Evolutionary conservation across 1,140 invertebrate genomes (phyloP).

Genomic region (Hypsibius dujardini): DNA sequence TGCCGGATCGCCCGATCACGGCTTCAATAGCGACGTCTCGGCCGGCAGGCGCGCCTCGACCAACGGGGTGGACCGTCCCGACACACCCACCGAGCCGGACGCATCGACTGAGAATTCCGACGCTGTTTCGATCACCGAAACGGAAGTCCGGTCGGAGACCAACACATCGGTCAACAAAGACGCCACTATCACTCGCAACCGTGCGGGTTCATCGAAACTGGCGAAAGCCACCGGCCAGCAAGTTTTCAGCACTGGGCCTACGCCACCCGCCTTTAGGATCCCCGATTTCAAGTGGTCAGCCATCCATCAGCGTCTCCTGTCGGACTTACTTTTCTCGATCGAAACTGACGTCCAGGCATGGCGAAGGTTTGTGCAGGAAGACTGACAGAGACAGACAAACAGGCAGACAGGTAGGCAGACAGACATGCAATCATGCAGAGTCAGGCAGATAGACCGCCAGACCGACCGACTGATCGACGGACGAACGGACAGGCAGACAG

Average conservation of each 20-base stretch:
- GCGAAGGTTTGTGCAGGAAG: conserved; percentile 44
- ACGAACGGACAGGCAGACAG: neutral
- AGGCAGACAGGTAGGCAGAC: neutral
- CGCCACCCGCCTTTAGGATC: conserved; percentile 88
- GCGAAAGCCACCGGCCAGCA: conserved; percentile 37
- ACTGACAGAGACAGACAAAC: neutral
- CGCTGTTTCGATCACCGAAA: neutral
- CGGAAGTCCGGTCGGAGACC: neutral
- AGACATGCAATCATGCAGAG: conserved; percentile 21
- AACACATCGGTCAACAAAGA: neutral
- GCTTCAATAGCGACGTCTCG: conserved; percentile 1
- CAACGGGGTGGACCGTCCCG: neutral
- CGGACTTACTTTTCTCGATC: conserved; percentile 86
- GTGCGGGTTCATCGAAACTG: neutral
- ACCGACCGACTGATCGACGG: too few relatives aligned
- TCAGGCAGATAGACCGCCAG: too few relatives aligned
- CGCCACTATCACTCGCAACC: neutral
- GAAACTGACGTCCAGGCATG: conserved; percentile 93
- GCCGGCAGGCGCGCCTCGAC: neutral
- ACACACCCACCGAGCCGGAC: neutral
- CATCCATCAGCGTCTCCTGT: conserved; percentile 86
- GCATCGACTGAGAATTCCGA: neutral
- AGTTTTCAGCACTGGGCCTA: conserved; percentile 84
- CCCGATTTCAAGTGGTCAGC: conserved; percentile 99
- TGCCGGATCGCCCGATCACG: neutral